phyloP scores from a whole-genome alignment of 2,888 invertebrate genomes.

The Cosmorhoe ocellata region DNA sequence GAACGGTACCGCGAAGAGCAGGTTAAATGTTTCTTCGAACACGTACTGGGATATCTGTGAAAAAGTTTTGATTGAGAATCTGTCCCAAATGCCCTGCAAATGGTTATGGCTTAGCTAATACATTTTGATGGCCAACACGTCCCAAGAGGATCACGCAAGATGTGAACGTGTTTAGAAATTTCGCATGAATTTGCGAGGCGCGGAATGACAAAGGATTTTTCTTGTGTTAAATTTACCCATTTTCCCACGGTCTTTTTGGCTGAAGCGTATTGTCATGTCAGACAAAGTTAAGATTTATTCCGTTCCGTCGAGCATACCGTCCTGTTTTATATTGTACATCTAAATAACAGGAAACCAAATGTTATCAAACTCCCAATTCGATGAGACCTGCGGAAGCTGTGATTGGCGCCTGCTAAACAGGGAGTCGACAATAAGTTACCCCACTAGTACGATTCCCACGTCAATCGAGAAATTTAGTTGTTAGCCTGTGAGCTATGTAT shows the following conservation, averaged over 20 bases:
- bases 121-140: slow-evolving; percentile 6
- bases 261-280: slow-evolving; percentile 3
- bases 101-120: slow-evolving; percentile 2
- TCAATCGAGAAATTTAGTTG: slow-evolving; percentile 11
- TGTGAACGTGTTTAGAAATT: neutral
- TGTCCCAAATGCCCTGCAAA: neutral
- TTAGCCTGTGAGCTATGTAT: neutral
- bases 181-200: neutral
- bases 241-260: slow-evolving; percentile 5
- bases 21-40: slow-evolving; percentile 96
- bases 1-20: slow-evolving; percentile 94
- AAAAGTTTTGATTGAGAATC: neutral
- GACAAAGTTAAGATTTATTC: slow-evolving; percentile 20
- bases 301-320: slow-evolving; percentile 3
- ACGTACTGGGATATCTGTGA: slow-evolving; percentile 92
- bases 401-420: slow-evolving; percentile 17
- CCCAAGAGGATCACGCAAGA: neutral
- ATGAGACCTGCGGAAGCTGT: slow-evolving; percentile 14
- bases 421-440: slow-evolving; percentile 19
- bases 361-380: slow-evolving; percentile 3
- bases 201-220: slow-evolving; percentile 4
- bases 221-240: neutral
- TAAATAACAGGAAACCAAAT: neutral
- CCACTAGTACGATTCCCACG: slow-evolving; percentile 17
- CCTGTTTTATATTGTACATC: neutral